These are phyloP conservation scores for Zonitis immaculata DNA, from an alignment of 2,888 invertebrate genomes.

Conservation along the genomic window DNA sequence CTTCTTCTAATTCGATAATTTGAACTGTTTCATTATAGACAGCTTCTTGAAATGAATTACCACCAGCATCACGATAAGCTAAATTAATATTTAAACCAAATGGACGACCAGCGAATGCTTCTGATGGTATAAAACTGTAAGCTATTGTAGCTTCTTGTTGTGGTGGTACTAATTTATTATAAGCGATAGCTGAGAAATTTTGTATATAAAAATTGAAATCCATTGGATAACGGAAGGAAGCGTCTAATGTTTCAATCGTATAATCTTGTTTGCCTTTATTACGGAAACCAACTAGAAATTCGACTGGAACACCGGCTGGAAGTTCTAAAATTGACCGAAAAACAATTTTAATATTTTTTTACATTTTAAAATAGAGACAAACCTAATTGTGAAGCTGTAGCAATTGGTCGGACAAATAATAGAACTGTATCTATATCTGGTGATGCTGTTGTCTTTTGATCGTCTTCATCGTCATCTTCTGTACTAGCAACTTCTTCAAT, in stretches of 20 bases:
- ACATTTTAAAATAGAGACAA: conserved; percentile 21
- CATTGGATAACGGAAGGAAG: conserved; percentile 98
- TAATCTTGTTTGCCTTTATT: conserved; percentile 93
- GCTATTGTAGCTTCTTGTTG: conserved; percentile 91
- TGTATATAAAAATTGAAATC: conserved; percentile 98
- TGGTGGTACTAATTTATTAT: conserved; percentile 83
- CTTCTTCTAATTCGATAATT: conserved; percentile 94
- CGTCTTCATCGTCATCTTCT: conserved; percentile 60
- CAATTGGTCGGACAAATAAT: conserved; percentile 77
- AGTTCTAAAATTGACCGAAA: conserved; percentile 71
- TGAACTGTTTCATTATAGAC: conserved; percentile 98
- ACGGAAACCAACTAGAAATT: conserved; percentile 92
- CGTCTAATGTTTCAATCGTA: conserved; percentile 87
- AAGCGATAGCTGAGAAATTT: conserved; percentile 91
- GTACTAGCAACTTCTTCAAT: conserved; percentile 56
- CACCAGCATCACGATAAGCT: conserved; percentile 78
- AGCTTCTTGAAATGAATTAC: conserved; percentile 71
- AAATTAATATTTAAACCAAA: conserved; percentile 93
- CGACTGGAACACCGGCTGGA: conserved; percentile 87
- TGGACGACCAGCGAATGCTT: conserved; percentile 94
- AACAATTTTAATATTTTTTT: too few species aligned
- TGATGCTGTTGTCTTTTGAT: conserved; percentile 68
- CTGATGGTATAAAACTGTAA: conserved; percentile 92
- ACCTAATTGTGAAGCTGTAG: conserved; percentile 63
- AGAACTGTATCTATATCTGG: conserved; percentile 89